phyloP scores from a whole-genome alignment of 1,140 invertebrate genomes.

The Aporrectodea caliginosa region DNA sequence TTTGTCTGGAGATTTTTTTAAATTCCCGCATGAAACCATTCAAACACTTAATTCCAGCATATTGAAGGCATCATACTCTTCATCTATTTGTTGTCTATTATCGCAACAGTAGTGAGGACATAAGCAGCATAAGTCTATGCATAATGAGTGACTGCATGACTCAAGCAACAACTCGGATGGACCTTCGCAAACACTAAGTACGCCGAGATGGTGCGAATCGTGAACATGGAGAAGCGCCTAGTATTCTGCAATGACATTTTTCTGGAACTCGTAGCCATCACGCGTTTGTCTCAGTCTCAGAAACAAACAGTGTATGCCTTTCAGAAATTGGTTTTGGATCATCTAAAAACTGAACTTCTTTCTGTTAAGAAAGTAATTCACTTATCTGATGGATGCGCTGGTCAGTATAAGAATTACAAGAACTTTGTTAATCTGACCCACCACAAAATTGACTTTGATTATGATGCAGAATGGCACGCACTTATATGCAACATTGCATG shows the following conservation, averaged over 20 bases:
- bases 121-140: background rate
- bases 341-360: background rate
- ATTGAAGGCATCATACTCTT: too few species aligned
- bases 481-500: background rate
- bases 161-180: background rate
- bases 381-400: background rate
- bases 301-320: background rate
- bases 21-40: too few species aligned
- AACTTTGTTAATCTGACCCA: background rate
- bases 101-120: background rate
- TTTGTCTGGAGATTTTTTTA: too few species aligned
- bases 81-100: slow-evolving; percentile 36
- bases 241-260: too few species aligned
- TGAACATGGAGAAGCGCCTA: too few species aligned
- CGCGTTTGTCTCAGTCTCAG: too few species aligned
- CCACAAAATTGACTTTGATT: background rate
- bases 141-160: background rate
- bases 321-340: background rate
- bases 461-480: background rate
- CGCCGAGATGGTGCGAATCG: too few species aligned
- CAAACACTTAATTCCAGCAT: too few species aligned
- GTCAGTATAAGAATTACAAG: background rate
- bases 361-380: background rate
- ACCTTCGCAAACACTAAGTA: too few species aligned
- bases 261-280: too few species aligned